These are phyloP conservation scores for Thysanoteuthis rhombus DNA, from an alignment of 2,888 invertebrate genomes.

Conservation along the genomic window DNA sequence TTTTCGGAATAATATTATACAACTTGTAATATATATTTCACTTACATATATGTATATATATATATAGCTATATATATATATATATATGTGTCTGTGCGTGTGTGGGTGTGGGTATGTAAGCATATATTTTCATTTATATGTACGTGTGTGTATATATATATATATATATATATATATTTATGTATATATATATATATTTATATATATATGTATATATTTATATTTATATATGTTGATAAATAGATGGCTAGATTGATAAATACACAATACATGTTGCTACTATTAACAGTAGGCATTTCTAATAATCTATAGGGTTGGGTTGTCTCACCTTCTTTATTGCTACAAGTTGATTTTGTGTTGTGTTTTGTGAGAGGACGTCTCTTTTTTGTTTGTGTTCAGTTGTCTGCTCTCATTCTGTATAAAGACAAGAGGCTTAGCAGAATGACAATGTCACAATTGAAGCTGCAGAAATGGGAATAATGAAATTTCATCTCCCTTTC, in stretches of 20 bases:
- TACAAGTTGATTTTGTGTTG: background rate
- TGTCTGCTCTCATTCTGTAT: background rate
- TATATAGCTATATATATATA: background rate
- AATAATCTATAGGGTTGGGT: too few species aligned
- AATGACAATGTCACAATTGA: background rate
- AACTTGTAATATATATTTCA: too few species aligned
- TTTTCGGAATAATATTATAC: too few species aligned
- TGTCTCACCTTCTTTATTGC: background rate
- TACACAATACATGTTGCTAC: too few species aligned
- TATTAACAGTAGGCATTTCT: too few species aligned
- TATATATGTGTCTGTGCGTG: too few species aligned
- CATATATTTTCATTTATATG: too few species aligned
- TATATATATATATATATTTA: background rate
- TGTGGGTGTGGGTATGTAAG: too few species aligned
- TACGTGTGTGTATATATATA: background rate
- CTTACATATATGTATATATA: background rate
- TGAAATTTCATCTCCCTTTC: background rate
- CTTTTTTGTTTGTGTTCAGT: too few species aligned
- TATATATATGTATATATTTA: background rate
- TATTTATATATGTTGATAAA: background rate
- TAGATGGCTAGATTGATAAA: too few species aligned
- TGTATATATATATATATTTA: too few species aligned
- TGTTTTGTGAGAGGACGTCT: background rate
- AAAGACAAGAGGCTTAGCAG: background rate
- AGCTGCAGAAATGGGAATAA: background rate